Percentiles rank a stretch among this genome's conserved stretches.
Conservation (phyloP, 2,888 invertebrate species). For the Eristalis intricaria region DNA sequence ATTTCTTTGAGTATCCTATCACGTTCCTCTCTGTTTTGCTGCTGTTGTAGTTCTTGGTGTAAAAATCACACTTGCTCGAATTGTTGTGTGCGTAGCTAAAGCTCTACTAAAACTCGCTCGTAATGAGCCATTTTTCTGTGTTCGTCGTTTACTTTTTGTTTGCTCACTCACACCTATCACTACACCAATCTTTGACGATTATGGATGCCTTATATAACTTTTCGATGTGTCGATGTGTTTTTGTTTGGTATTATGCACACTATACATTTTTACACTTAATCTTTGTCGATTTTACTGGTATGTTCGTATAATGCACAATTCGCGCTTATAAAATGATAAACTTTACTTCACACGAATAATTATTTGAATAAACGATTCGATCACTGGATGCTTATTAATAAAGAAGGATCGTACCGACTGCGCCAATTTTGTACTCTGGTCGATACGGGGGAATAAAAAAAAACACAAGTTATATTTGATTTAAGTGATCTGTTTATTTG, state of each 20-base stretch:
- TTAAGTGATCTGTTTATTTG: too few relatives aligned
- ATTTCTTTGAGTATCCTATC: constrained; percentile 19
- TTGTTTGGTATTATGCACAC: too few relatives aligned
- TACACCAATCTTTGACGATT: too few relatives aligned
- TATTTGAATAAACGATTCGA: background rate
- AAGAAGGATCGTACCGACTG: background rate
- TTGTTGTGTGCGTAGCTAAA: constrained; percentile 2
- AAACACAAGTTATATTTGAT: too few relatives aligned
- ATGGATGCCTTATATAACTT: too few relatives aligned
- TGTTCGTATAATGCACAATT: background rate
- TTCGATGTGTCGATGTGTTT: too few relatives aligned
- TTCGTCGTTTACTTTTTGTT: background rate
- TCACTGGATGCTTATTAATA: constrained; percentile 2
- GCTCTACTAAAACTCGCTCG: background rate
- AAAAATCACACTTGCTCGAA: constrained; percentile 5
- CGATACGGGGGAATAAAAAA: too few relatives aligned
- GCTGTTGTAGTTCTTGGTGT: too few relatives aligned
- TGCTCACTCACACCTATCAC: too few relatives aligned
- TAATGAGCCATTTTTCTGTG: constrained; percentile 5
- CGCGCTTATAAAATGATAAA: background rate
- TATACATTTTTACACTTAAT: too few relatives aligned
- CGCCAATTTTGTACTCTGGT: too few relatives aligned
- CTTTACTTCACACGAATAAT: constrained; percentile 1
- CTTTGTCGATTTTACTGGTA: background rate
- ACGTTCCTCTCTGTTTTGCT: too few relatives aligned